Evolutionary conservation across 2,797 vertebrate species (phyloP).

Genomic region (Chiroxiphia lanceolata): DNA sequence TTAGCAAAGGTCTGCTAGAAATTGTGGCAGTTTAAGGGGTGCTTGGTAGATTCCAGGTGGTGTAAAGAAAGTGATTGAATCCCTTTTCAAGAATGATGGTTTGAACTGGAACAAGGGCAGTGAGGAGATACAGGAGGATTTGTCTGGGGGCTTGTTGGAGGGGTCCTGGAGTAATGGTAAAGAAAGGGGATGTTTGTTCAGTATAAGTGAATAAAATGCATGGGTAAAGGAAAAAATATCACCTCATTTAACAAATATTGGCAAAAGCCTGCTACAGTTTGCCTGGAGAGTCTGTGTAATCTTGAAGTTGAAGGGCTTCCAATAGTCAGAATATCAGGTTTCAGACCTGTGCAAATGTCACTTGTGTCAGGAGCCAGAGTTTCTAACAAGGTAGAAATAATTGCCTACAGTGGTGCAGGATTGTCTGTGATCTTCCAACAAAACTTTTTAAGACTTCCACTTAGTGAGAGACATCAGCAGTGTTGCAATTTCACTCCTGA

Average conservation of each 20-base stretch:
- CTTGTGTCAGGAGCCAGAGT: not conserved
- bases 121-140: not conserved
- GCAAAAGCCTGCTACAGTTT: not conserved
- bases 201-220: not conserved
- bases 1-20: not conserved
- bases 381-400: not conserved
- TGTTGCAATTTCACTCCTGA: not conserved
- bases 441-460: not conserved
- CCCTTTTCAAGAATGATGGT: not conserved
- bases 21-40: not conserved
- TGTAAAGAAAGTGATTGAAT: not conserved
- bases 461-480: not conserved
- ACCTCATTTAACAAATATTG: not conserved
- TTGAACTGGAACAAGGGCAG: not conserved
- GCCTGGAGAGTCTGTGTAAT: not conserved
- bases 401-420: not conserved
- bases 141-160: not conserved
- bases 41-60: not conserved
- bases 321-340: not conserved
- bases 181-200: not conserved
- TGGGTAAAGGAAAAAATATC: not conserved
- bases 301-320: not conserved
- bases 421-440: not conserved
- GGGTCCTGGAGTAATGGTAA: not conserved
- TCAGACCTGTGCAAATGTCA: not conserved